Percentiles rank a stretch among this genome's conserved stretches.
These are phyloP conservation scores for Pluvialis apricaria DNA, from an alignment of 2,113 vertebrate species.

Conservation along the genomic window DNA sequence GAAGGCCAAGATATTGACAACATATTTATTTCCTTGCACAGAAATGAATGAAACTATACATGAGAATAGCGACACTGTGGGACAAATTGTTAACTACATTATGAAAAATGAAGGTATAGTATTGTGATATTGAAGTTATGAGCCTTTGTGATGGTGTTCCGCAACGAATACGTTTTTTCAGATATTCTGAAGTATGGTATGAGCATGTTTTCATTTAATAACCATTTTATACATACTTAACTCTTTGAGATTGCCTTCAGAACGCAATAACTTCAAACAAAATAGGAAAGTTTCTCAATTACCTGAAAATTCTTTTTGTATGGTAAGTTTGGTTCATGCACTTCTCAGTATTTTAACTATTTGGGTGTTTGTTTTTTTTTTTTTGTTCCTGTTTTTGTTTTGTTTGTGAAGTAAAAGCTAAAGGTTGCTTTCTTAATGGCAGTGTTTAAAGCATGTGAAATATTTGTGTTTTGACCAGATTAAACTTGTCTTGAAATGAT, in stretches of 20 bases:
- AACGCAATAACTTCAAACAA: not conserved
- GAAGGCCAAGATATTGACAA: not conserved
- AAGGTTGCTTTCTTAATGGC: not conserved
- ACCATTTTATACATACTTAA: not conserved
- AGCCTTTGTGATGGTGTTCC: not conserved
- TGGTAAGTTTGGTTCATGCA: not conserved
- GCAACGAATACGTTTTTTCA: not conserved
- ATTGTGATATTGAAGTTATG: not conserved
- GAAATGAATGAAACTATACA: constrained; percentile 88
- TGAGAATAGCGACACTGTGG: constrained; percentile 89
- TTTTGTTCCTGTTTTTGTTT: not conserved
- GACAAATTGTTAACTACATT: constrained; percentile 91
- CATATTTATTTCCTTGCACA: constrained; percentile 56
- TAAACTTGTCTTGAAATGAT: not conserved
- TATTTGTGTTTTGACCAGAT: not conserved
- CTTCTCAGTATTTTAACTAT: not conserved
- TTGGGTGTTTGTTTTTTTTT: not conserved
- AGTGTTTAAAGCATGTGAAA: not conserved
- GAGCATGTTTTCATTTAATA: not conserved
- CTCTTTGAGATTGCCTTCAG: not conserved
- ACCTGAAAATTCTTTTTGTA: not conserved
- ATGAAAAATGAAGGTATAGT: constrained; percentile 96
- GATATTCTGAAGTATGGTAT: not conserved
- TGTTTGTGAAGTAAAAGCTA: not conserved
- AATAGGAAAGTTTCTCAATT: not conserved